Evolutionary conservation across 1,140 invertebrate genomes (phyloP).

Genomic region (Lordiphosa clarofinis): DNA sequence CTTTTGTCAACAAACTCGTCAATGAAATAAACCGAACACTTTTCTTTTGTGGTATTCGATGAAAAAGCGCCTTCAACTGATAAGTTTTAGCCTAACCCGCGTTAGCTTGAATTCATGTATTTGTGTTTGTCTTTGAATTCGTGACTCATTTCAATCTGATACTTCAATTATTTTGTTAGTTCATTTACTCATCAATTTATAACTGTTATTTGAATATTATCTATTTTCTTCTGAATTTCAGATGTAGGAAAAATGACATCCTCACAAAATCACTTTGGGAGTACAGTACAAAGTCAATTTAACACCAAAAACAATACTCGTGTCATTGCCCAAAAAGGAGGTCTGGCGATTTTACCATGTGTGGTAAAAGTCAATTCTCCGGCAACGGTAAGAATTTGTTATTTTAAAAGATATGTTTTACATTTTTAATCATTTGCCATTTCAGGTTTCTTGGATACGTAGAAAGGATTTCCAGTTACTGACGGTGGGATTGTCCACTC

Average conservation of each 20-base stretch:
- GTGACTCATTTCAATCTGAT: too few species aligned
- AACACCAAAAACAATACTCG: slow-evolving; percentile 82
- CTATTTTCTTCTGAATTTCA: slow-evolving; percentile 20
- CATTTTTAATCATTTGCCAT: neutral
- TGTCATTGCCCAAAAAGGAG: slow-evolving; percentile 86
- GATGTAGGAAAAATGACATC: slow-evolving; percentile 73
- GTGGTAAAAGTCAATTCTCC: slow-evolving; percentile 85
- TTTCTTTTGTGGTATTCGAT: too few species aligned
- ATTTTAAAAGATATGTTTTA: too few species aligned
- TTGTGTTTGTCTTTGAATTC: too few species aligned
- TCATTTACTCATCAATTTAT: too few species aligned
- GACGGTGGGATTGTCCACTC: slow-evolving; percentile 86
- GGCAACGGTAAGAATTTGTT: slow-evolving; percentile 86
- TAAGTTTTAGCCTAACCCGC: too few species aligned
- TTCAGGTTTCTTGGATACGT: slow-evolving; percentile 86
- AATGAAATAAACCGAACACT: too few species aligned
- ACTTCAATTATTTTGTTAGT: too few species aligned
- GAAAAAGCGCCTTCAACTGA: too few species aligned
- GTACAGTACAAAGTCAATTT: slow-evolving; percentile 72
- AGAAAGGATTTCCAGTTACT: slow-evolving; percentile 86
- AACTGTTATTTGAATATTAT: neutral
- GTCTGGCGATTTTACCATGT: slow-evolving; percentile 86
- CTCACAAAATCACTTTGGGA: slow-evolving; percentile 74
- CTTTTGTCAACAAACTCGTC: too few species aligned
- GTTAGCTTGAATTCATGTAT: too few species aligned